Evolutionary conservation across 2,113 vertebrate species (phyloP).

Genomic region (Platanista minor): DNA sequence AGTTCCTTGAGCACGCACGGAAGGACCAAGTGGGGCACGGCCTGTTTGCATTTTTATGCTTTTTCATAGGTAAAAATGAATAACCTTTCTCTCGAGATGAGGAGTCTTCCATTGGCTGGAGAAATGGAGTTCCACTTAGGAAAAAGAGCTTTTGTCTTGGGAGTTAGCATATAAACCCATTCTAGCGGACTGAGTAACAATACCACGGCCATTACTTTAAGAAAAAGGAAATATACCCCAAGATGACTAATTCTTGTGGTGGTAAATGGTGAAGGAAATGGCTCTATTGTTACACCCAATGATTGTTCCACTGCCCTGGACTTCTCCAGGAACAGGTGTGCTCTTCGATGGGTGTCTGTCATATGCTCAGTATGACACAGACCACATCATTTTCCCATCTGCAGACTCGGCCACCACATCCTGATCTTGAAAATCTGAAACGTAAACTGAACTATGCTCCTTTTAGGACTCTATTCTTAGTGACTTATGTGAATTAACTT

Average conservation of each 20-base stretch:
- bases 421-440: conserved; percentile 56
- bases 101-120: neutral
- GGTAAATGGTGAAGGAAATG: conserved; percentile 30
- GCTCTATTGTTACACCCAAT: neutral
- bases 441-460: conserved; percentile 19
- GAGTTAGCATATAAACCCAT: neutral
- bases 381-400: conserved; percentile 66
- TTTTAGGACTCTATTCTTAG: conserved; percentile 25
- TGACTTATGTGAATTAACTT: conserved; percentile 31
- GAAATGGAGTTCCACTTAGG: neutral
- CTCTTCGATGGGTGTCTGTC: neutral
- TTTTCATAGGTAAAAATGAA: neutral
- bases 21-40: neutral
- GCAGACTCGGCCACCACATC: conserved; percentile 56
- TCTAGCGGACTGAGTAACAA: neutral
- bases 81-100: neutral
- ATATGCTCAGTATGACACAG: conserved; percentile 33
- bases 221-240: conserved; percentile 40
- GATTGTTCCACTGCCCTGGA: neutral
- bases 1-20: neutral
- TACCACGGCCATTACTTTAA: neutral
- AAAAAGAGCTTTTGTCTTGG: conserved; percentile 12
- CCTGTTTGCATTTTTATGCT: neutral
- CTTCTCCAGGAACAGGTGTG: conserved; percentile 54
- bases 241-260: neutral